Percentiles rank a stretch among this genome's conserved stretches.
phyloP scores from a whole-genome alignment of 2,888 invertebrate genomes.

The Amblyjoppa fuscipennis region DNA sequence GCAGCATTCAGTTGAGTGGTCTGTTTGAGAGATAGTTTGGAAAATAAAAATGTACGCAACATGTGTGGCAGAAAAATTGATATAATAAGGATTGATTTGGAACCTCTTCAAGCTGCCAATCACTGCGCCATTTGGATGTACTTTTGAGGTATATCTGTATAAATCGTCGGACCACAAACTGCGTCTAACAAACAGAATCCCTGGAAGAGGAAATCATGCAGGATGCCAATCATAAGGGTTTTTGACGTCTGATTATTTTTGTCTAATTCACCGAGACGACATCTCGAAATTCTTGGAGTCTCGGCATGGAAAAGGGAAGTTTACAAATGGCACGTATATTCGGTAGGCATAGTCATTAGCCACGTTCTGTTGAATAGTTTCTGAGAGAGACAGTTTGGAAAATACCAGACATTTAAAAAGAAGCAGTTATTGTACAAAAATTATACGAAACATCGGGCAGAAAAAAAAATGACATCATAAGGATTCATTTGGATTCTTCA shows the following conservation, averaged over 20 bases:
- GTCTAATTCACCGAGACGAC: conserved; percentile 36
- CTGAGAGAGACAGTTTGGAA: background rate
- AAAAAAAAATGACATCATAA: background rate
- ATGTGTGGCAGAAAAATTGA: background rate
- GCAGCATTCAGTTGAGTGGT: background rate
- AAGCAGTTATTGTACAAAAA: background rate
- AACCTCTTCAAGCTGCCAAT: no score
- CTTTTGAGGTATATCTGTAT: background rate
- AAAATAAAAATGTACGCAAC: background rate
- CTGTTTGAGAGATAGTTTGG: background rate
- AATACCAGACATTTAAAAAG: no score
- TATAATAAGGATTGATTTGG: background rate
- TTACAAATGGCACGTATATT: background rate
- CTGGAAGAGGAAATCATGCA: background rate
- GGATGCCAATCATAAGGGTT: conserved; percentile 9
- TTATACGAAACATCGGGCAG: background rate
- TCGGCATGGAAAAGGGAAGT: background rate
- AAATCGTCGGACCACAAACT: background rate
- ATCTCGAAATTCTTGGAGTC: background rate
- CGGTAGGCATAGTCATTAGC: background rate
- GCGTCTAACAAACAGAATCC: conserved; percentile 12
- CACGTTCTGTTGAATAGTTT: background rate
- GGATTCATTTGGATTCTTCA: background rate
- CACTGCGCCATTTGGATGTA: background rate
- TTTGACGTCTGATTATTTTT: conserved; percentile 56